Evolutionary conservation across 2,113 vertebrate genomes (phyloP).

Genomic region (Phalacrocorax aristotelis): DNA sequence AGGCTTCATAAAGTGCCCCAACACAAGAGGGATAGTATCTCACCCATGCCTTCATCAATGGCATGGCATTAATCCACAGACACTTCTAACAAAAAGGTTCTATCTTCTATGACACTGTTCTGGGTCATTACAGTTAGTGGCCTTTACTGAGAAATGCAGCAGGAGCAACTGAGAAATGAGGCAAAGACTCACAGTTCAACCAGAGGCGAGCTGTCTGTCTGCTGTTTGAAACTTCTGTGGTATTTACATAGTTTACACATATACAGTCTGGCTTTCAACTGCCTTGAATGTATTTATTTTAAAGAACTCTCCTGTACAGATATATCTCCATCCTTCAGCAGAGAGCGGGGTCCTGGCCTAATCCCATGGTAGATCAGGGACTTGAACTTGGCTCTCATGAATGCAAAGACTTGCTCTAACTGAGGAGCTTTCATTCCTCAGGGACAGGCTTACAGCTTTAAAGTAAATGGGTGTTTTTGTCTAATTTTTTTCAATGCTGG

Average conservation of each 20-base stretch:
- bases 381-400: not conserved
- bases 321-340: not conserved
- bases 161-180: not conserved
- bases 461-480: accelerated
- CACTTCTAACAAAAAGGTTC: slow-evolving; percentile 11
- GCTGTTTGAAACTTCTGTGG: not conserved
- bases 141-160: slow-evolving; percentile 19
- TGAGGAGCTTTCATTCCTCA: accelerated
- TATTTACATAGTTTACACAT: accelerated
- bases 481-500: not conserved
- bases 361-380: not conserved
- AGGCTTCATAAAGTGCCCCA: not conserved
- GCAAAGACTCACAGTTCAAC: not conserved
- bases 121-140: slow-evolving; percentile 34
- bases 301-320: not conserved
- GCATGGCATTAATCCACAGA: not conserved
- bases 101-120: slow-evolving; percentile 5
- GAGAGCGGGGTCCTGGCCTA: accelerated
- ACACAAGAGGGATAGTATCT: not conserved
- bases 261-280: not conserved
- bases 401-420: not conserved
- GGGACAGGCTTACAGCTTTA: not conserved
- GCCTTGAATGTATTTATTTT: not conserved
- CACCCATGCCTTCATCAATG: not conserved
- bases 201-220: not conserved